A percentile compares a stretch with the other conserved stretches of the same genome.
phyloP scores from a whole-genome alignment of 2,113 vertebrate species.

The Marmota flaviventris region DNA sequence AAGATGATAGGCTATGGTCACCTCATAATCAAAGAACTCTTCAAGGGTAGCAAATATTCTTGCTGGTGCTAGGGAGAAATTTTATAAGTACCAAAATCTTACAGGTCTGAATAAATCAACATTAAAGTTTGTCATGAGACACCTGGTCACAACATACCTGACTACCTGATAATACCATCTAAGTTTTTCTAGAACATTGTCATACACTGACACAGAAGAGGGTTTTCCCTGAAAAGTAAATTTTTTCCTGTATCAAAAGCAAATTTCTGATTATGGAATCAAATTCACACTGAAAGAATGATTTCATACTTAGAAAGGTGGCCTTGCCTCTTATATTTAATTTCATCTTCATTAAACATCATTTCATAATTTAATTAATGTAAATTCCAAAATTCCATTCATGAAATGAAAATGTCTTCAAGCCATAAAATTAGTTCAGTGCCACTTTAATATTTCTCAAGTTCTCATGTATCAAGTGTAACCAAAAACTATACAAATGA shows the following conservation, averaged over 20 bases:
- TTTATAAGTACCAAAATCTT: conserved; percentile 48
- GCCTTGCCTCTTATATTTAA: not conserved
- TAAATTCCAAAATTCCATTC: conserved; percentile 44
- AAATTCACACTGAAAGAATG: conserved; percentile 24
- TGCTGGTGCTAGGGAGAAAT: not conserved
- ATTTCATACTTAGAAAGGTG: conserved; percentile 28
- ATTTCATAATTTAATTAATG: conserved; percentile 52
- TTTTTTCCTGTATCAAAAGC: not conserved
- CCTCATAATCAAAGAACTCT: not conserved
- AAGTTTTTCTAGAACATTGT: conserved; percentile 48
- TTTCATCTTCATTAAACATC: conserved; percentile 52
- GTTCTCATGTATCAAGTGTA: conserved; percentile 6
- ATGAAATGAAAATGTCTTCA: conserved; percentile 48
- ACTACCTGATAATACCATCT: not conserved
- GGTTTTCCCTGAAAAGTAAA: not conserved
- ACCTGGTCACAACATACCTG: not conserved
- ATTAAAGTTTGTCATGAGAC: conserved; percentile 18
- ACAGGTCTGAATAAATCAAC: conserved; percentile 43
- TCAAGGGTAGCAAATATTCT: not conserved
- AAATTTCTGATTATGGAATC: conserved; percentile 43
- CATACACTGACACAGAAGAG: not conserved
- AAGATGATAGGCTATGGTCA: not conserved
- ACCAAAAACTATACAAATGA: conserved; percentile 19
- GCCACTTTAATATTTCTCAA: conserved; percentile 41
- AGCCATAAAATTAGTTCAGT: conserved; percentile 36